Evolutionary conservation across 2,888 invertebrate genomes (phyloP).

Genomic region (Blastobasis adustella): DNA sequence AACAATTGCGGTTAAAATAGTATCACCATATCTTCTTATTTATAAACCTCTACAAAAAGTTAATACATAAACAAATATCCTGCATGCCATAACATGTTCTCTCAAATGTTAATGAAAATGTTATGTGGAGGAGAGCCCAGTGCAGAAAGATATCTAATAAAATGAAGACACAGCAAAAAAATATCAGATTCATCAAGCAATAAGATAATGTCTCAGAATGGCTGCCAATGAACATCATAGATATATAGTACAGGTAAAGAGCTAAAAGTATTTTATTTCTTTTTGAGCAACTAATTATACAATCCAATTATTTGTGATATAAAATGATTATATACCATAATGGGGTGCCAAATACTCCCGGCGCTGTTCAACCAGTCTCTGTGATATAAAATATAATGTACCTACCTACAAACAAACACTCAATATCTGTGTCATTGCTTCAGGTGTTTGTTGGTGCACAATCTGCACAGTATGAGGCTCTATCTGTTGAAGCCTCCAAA

Average conservation of each 20-base stretch:
- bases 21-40: slow-evolving; percentile 5
- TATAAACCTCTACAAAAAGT: background rate
- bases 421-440: slow-evolving; percentile 5
- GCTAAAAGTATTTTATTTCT: too few species aligned
- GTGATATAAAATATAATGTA: too few species aligned
- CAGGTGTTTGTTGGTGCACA: slow-evolving; percentile 93
- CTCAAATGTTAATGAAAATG: too few species aligned
- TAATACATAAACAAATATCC: too few species aligned
- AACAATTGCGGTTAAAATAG: slow-evolving; percentile 6
- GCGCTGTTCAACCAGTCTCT: too few species aligned
- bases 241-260: slow-evolving; percentile 83
- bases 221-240: slow-evolving; percentile 78
- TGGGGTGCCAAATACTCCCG: too few species aligned
- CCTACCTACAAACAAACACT: too few species aligned
- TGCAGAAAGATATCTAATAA: background rate
- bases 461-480: slow-evolving; percentile 90
- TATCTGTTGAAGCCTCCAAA: slow-evolving; percentile 93
- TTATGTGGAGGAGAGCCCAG: background rate
- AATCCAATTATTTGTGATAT: too few species aligned
- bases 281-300: too few species aligned
- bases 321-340: too few species aligned
- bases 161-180: slow-evolving; percentile 2
- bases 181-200: slow-evolving; percentile 23
- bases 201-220: slow-evolving; percentile 70
- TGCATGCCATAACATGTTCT: too few species aligned